Evolutionary conservation across 2,113 vertebrate species (phyloP).

Genomic region (Pitta sordida): DNA sequence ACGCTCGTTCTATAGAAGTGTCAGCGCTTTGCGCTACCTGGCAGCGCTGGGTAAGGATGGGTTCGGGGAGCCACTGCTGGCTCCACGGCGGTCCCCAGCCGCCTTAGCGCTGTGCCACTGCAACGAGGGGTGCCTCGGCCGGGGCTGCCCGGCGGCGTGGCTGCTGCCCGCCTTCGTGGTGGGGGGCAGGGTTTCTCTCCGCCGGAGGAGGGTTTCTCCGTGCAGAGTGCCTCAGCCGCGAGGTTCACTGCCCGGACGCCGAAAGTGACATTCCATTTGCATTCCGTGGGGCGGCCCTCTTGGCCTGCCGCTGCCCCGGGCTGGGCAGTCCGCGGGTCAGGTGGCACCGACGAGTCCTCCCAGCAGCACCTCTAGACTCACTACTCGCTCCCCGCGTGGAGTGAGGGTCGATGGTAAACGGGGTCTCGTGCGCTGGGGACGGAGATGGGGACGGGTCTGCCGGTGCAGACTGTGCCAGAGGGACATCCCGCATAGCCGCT

Average conservation of each 20-base stretch:
- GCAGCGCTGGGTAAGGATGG: neutral
- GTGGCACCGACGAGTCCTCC: neutral
- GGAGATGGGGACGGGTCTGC: neutral
- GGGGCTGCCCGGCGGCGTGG: neutral
- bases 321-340: neutral
- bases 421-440: neutral
- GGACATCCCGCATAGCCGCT: neutral
- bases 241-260: neutral
- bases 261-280: too few species aligned
- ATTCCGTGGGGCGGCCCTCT: too few species aligned
- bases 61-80: neutral
- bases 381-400: neutral
- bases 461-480: neutral
- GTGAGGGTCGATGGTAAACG: too few species aligned
- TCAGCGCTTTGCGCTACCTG: neutral
- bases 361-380: fast-evolving
- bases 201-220: neutral
- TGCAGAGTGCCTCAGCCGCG: neutral
- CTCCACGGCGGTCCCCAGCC: neutral
- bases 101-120: neutral
- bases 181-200: neutral
- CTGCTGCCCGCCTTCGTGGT: neutral
- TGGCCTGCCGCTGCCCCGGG: too few species aligned
- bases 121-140: neutral
- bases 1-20: neutral